A percentile compares a stretch with the other conserved stretches of the same genome.
phyloP scores from a whole-genome alignment of 2,113 vertebrate species.

The Hymenochirus boettgeri region DNA sequence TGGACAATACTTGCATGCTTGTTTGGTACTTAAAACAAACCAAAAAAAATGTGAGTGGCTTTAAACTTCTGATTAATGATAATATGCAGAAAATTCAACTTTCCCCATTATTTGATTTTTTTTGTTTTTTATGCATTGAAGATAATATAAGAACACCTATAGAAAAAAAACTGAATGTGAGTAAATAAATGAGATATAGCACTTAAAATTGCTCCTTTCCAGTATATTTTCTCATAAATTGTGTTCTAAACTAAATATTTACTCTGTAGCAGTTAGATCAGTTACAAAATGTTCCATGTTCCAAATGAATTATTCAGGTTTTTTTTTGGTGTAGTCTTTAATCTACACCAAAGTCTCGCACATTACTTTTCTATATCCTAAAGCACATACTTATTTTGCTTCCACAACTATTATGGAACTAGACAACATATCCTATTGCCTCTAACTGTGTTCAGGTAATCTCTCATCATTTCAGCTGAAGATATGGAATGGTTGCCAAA shows the following conservation, averaged over 20 bases:
- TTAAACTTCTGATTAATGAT: neutral
- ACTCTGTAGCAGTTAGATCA: constrained; percentile 9
- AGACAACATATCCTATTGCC: too few species aligned
- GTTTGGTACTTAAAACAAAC: constrained; percentile 25
- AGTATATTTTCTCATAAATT: constrained; percentile 3
- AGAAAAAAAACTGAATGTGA: constrained; percentile 7
- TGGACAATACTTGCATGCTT: constrained; percentile 34
- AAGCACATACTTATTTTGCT: too few species aligned
- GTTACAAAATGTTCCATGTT: constrained; percentile 7
- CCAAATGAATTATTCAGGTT: constrained; percentile 24
- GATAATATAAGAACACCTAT: neutral
- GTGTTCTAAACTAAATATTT: constrained; percentile 13
- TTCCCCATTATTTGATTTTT: too few species aligned
- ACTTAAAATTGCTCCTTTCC: constrained; percentile 8
- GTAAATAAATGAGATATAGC: constrained; percentile 1
- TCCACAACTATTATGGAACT: too few species aligned
- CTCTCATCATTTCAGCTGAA: too few species aligned
- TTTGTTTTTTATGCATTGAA: too few species aligned
- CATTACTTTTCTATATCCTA: neutral
- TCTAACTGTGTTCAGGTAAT: too few species aligned
- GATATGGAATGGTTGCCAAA: too few species aligned
- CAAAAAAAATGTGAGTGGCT: constrained; percentile 25
- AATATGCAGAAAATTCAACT: too few species aligned
- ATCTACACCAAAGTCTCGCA: constrained; percentile 11
- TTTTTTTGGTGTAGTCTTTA: constrained; percentile 5